These are phyloP conservation scores for Diabrotica undecimpunctata DNA, from an alignment of 1,140 invertebrate species.

Conservation along the genomic window DNA sequence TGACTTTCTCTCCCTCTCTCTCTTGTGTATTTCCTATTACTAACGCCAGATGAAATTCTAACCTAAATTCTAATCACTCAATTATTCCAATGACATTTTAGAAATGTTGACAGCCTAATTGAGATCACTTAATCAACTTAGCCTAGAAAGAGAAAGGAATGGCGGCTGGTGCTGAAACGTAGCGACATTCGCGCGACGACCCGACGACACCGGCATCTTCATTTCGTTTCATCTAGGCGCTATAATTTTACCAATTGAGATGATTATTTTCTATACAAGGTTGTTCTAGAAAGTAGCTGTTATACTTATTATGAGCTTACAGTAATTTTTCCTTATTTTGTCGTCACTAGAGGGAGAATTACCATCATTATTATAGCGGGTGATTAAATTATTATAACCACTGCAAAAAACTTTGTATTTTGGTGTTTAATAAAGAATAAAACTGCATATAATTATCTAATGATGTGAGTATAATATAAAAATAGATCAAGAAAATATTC, in stretches of 20 bases:
- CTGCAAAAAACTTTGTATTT: too few relatives aligned
- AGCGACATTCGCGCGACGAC: not conserved
- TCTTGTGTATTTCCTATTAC: not conserved
- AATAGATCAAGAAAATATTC: too few relatives aligned
- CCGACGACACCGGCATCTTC: not conserved
- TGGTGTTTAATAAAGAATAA: too few relatives aligned
- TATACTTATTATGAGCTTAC: too few relatives aligned
- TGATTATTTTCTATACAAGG: too few relatives aligned
- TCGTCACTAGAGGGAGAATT: too few relatives aligned
- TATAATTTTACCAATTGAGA: not conserved
- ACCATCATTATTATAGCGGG: too few relatives aligned
- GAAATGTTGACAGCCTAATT: constrained; percentile 2
- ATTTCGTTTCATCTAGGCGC: not conserved
- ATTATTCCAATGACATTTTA: not conserved
- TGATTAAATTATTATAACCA: too few relatives aligned
- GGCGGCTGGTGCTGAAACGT: not conserved
- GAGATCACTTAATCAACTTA: not conserved
- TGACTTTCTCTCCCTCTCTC: not conserved
- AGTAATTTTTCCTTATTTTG: too few relatives aligned
- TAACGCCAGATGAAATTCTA: not conserved
- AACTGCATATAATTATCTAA: too few relatives aligned
- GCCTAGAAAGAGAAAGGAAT: not conserved
- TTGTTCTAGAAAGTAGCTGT: too few relatives aligned
- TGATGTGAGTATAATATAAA: too few relatives aligned
- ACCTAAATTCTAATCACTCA: constrained; percentile 2